Base-by-base conservation (phyloP, 2,888 invertebrate species). In the Carcina quercana region DNA sequence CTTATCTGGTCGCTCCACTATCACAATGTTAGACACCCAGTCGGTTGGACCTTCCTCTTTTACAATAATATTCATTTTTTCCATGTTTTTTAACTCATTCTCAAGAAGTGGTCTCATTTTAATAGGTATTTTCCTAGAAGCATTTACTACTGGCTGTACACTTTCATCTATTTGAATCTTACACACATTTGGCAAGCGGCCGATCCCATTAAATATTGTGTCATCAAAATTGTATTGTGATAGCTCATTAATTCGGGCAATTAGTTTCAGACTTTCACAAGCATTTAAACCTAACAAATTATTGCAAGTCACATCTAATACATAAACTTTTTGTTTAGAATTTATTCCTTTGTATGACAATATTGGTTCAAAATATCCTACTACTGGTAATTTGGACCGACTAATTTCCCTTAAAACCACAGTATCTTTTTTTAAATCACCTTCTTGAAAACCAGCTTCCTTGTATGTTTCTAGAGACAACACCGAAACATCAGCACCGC, bases 11-110 rank as follows among this genome's bases (percentile, higher is more conserved):
- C 27, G 19, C n/a, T 29, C 36, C 0, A 37, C 38, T 6, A 38
- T 7, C 2, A 38, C 42, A 15, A 37, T 22, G 8, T 15, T 25
- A 8, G 36, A 32, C 4, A 37, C 35, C 37, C 40, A 40, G n/a
- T 40, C 40, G 8, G 38, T 38, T 14, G 36, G 32, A 1, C 5
- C 10, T 3, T 39, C 33, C 26, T 25, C 35, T 6, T 29, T 27
- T 13, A 19, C 24, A 12, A 35, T 35, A 5, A 39, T 21, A 8
- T 21, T 29, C 8, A 33, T 14, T 7, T 31, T 24, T n/a, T 15
- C 24, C 30, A 39, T 28, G 4, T 27, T 26, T 1, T 30, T 25
- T 19, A 33, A 28, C 15, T 34, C 34, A 2, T 20, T 7, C 7
- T 21, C 7, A 12, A 34, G 6, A 2, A 25, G 34, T 2, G 30